phyloP scores from a whole-genome alignment of 2,888 invertebrate species.

The Dioctria rufipes region DNA sequence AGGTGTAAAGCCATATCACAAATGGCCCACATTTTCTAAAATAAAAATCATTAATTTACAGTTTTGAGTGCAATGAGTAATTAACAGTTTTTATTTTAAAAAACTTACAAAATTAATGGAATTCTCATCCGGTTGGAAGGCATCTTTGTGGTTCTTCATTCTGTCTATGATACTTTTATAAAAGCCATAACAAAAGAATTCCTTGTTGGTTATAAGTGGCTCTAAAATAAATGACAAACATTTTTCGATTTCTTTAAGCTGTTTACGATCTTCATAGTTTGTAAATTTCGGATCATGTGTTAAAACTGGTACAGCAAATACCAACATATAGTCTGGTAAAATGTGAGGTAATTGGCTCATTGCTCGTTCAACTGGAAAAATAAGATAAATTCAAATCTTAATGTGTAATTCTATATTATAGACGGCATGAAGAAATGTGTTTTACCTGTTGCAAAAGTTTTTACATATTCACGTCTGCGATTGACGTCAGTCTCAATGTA shows the following conservation, averaged over 20 bases:
- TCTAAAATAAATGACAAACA: constrained; percentile 96
- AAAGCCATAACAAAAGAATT: constrained; percentile 95
- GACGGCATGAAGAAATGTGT: constrained; percentile 25
- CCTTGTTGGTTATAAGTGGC: constrained; percentile 92
- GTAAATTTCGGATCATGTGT: constrained; percentile 93
- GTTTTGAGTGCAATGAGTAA: too few relatives aligned
- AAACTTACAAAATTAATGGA: constrained; percentile 84
- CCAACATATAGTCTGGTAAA: constrained; percentile 96
- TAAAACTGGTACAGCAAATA: constrained; percentile 95
- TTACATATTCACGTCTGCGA: constrained; percentile 91
- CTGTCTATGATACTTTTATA: constrained; percentile 94
- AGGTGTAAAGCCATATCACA: constrained; percentile 96
- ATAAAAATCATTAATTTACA: constrained; percentile 57
- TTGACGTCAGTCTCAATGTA: constrained; percentile 93
- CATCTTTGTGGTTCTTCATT: constrained; percentile 96
- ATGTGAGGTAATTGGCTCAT: constrained; percentile 87
- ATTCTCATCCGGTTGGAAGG: constrained; percentile 87
- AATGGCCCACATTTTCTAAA: constrained; percentile 95
- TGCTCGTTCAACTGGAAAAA: constrained; percentile 76
- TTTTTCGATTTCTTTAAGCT: constrained; percentile 85
- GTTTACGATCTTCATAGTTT: constrained; percentile 80
- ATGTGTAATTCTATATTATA: constrained; percentile 21
- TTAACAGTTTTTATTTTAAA: constrained; percentile 54
- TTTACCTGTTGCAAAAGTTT: constrained; percentile 79
- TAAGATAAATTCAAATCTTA: neutral